phyloP scores from a whole-genome alignment of 2,797 vertebrate genomes.

The Caiman crocodilus region DNA sequence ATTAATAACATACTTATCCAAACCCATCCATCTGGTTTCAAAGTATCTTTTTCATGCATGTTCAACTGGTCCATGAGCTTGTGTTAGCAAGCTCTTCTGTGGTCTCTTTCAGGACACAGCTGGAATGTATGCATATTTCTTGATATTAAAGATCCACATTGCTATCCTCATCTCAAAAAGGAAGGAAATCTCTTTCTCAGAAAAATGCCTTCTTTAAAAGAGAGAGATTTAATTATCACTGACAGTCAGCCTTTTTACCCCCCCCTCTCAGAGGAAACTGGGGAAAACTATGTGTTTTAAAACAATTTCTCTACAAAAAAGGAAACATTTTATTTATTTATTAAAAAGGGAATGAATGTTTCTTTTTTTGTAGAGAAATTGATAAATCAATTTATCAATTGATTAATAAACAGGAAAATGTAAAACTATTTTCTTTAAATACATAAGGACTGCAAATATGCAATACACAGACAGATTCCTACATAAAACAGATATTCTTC shows the following conservation, averaged over 20 bases:
- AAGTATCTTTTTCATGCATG: not conserved
- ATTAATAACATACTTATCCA: not conserved
- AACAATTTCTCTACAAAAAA: not conserved
- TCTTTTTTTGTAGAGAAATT: not conserved
- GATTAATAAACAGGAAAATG: rapidly evolving
- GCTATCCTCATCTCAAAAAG: not conserved
- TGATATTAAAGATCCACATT: not conserved
- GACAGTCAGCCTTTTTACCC: not conserved
- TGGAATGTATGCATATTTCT: not conserved
- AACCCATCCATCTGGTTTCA: not conserved
- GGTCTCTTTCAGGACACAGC: not conserved
- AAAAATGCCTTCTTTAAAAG: rapidly evolving
- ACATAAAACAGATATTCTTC: not conserved
- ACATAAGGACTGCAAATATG: rapidly evolving
- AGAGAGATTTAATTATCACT: not conserved
- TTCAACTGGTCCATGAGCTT: not conserved
- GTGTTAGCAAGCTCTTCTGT: not conserved
- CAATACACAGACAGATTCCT: not conserved
- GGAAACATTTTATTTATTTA: no score
- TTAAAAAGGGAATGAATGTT: not conserved
- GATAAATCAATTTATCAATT: rapidly evolving
- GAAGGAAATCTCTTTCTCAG: rapidly evolving
- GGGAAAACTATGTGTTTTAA: not conserved
- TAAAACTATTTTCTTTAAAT: not conserved
- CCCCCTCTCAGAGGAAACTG: not conserved